Evolutionary conservation across 2,113 vertebrate genomes (phyloP), one percentile per base, ranked within the genome.

Genomic region (Castor canadensis): DNA sequence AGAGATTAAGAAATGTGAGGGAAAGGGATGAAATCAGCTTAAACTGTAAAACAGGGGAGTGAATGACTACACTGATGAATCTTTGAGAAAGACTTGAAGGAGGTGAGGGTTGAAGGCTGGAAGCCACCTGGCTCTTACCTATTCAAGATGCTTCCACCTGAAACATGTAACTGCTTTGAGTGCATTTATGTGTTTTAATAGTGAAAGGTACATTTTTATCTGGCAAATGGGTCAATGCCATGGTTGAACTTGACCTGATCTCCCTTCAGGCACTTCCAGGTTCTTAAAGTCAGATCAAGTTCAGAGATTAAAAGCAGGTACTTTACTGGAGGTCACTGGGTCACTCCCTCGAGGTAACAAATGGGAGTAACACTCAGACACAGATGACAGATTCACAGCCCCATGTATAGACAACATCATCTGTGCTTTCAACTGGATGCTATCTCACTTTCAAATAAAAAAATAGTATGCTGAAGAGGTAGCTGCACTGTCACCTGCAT

Each of bases 61-160:
- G n/a, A 49, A n/a, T 13, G 20, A 7, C 9, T 54, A 9, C 2
- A 6, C 1, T 56, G 28, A n/a, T 73, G 35, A 52, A 80, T 2
- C 45, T 72, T 22, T 67, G 19, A 88, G 26, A 10, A 13, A 40
- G 52, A 35, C 10, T 20, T 40, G 22, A 54, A 28, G 54, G 20
- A 62, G 4, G 12, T 4, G 0, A 24, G 17, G 0, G 19, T 38
- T 19, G 10, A 35, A n/a, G 5, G 5, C n/a, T 54, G 45, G 43
- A 1, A 40, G 40, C 20, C 43, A 8, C 64, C 12, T 40, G 20
- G 15, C 2, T 71, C 15, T 67, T 8, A 15, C 22, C 4, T 30
- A 32, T 22, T 15, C 24, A 15, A 5, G 11, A 72, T 30, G 58
- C n/a, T 84, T 76, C 56, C 66, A 22, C 30, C 32, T 45, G 26